A percentile compares a stretch with the other conserved stretches of the same genome.
phyloP scores from a whole-genome alignment of 2,797 vertebrate genomes.

The Champsocephalus esox region DNA sequence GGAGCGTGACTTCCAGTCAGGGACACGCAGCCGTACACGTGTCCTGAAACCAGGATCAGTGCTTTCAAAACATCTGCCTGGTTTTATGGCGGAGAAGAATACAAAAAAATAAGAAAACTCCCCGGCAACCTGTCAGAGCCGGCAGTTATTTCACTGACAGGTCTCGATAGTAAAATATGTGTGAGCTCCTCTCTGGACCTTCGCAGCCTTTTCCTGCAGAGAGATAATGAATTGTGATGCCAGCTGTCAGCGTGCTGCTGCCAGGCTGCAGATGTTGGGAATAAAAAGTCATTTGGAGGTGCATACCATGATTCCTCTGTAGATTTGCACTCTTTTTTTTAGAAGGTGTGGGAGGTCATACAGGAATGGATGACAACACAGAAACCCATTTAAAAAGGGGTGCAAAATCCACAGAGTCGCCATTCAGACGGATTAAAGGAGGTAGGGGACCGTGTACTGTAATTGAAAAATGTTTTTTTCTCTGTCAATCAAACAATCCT shows the following conservation, averaged over 20 bases:
- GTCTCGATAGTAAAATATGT: slow-evolving; percentile 58
- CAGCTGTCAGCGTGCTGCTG: slow-evolving; percentile 67
- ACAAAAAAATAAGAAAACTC: slow-evolving; percentile 17
- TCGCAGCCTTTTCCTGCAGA: slow-evolving; percentile 51
- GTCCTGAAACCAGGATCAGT: slow-evolving; percentile 47
- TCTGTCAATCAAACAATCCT: slow-evolving; percentile 61
- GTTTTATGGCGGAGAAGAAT: neutral
- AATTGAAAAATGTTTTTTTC: slow-evolving; percentile 71
- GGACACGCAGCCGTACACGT: slow-evolving; percentile 33
- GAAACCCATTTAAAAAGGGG: slow-evolving; percentile 55
- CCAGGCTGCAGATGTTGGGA: slow-evolving; percentile 49
- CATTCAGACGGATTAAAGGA: slow-evolving; percentile 65
- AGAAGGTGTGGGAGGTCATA: slow-evolving; percentile 44
- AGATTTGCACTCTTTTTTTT: slow-evolving; percentile 12
- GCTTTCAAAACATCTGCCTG: slow-evolving; percentile 46
- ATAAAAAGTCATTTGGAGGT: slow-evolving; percentile 63
- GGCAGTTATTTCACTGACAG: slow-evolving; percentile 66
- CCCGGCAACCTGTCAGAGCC: slow-evolving; percentile 50
- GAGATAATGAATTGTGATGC: slow-evolving; percentile 79
- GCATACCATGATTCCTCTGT: slow-evolving; percentile 42
- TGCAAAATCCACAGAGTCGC: slow-evolving; percentile 57
- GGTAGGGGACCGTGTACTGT: slow-evolving; percentile 53
- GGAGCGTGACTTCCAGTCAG: slow-evolving; percentile 11
- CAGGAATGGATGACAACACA: slow-evolving; percentile 60
- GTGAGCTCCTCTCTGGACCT: slow-evolving; percentile 52